Evolutionary conservation across 2,888 invertebrate genomes (phyloP), one percentile per base, ranked within the genome.

Genomic region (Acleris literana): DNA sequence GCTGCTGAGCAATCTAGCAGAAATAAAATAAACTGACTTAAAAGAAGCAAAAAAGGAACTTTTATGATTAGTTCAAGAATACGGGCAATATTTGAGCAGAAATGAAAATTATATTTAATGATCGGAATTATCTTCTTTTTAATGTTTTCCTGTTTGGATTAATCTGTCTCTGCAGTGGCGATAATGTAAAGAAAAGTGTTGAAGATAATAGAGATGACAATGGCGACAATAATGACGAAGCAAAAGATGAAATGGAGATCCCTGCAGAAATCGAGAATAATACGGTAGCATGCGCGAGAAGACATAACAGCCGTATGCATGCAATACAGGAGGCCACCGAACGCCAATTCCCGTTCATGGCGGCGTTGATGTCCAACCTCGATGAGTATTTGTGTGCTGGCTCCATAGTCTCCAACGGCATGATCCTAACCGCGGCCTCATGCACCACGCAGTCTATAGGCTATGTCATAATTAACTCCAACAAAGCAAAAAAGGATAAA

Each of bases 351-450:
- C 89, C 92, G 33, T 92, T 90, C 68, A 82, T 92, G 77, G 90
- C 76, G 18, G 86, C 90, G 7, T 70, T 91, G 51, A 86, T 90
- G 86, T 88, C 90, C 16, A 81, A 85, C 52, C 83, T 86, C 71
- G 80, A 88, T 71, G 87, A 88, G 73, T 89, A 86, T 70, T 70
- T 91, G 44, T 92, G 92, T 72, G 79, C 90, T 25, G 92, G 92
- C 51, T 71, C 84, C 33, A 71, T 92, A 22, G 76, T 92, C 9
- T 83, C 89, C 1, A 86, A 88, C 69, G 88, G 90, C 13, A 43
- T 92, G 61, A 77, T 92, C 69, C 74, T 92, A 49, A 92, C 92
- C 9, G 82, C 90, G 25, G 90, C 86, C 48, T 69, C 74, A 56
- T 92, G 92, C 72, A 76, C 81, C 52, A 74, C 77, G 57, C 71